Percentiles rank a stretch among this genome's conserved stretches.
These are phyloP conservation scores for Chelonoidis abingdonii DNA, from an alignment of 2,113 vertebrate species.

Conservation along the genomic window DNA sequence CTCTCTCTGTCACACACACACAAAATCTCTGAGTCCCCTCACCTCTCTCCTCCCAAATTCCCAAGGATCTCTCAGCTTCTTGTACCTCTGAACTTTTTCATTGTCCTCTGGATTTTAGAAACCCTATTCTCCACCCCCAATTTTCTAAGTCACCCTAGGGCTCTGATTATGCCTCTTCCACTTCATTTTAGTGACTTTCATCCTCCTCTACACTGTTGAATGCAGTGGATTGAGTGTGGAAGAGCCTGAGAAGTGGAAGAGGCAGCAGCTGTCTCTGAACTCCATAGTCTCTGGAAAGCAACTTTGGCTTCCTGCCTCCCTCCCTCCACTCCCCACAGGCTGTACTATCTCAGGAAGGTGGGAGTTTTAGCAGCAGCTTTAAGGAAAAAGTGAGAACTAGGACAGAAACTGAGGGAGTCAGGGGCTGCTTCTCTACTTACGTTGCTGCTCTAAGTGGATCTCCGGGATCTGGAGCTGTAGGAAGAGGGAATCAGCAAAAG, in stretches of 20 bases:
- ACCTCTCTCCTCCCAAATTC: neutral
- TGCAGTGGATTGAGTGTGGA: too few species aligned
- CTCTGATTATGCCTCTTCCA: neutral
- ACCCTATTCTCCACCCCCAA: rapidly evolving
- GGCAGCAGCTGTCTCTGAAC: too few species aligned
- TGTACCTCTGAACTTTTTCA: neutral
- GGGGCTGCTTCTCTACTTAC: too few species aligned
- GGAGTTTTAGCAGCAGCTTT: neutral
- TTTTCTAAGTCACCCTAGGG: neutral
- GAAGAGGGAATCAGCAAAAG: neutral
- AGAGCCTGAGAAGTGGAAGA: too few species aligned
- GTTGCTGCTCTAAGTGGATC: neutral
- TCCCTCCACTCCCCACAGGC: neutral
- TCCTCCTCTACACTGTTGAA: too few species aligned
- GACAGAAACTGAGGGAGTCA: too few species aligned
- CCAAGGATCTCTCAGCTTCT: too few species aligned
- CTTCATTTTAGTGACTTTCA: neutral
- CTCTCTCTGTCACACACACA: neutral
- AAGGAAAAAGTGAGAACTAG: neutral
- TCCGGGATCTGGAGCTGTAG: neutral
- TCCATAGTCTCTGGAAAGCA: too few species aligned
- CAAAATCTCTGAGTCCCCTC: neutral
- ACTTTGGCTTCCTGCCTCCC: too few species aligned
- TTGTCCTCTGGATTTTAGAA: neutral
- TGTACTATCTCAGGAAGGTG: too few species aligned